A percentile compares a stretch with the other conserved stretches of the same genome.
These are phyloP conservation scores for Drosophila rellima DNA, from an alignment of 2,888 invertebrate species.

Conservation along the genomic window DNA sequence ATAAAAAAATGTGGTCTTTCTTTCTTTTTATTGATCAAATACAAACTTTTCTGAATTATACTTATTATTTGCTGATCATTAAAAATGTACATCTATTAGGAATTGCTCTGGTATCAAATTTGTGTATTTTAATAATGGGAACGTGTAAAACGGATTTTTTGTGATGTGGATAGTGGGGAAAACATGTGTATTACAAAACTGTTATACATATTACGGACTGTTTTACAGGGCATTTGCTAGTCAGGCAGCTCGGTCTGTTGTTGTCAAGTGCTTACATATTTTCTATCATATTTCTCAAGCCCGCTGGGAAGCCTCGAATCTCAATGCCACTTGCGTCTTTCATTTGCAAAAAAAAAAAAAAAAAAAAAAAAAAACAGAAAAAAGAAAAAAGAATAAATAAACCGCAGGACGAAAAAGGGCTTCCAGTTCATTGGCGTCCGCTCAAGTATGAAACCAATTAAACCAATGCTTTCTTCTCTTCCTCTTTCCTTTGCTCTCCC, in stretches of 20 bases:
- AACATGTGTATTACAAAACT: too few relatives aligned
- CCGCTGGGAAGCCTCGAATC: slow-evolving; percentile 10
- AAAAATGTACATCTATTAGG: too few relatives aligned
- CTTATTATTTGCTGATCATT: too few relatives aligned
- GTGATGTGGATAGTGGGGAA: too few relatives aligned
- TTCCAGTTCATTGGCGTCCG: slow-evolving; percentile 50
- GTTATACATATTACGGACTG: too few relatives aligned
- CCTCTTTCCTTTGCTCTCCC: not conserved
- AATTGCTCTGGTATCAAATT: too few relatives aligned
- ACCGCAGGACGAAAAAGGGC: slow-evolving; percentile 22
- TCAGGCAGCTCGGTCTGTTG: not conserved
- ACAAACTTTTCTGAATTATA: too few relatives aligned
- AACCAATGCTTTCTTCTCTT: slow-evolving; percentile 27
- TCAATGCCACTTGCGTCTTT: slow-evolving; percentile 43
- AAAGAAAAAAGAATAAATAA: too few relatives aligned
- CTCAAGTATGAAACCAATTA: slow-evolving; percentile 48
- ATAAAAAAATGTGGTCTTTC: too few relatives aligned
- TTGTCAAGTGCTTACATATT: slow-evolving; percentile 3
- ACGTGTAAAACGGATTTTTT: too few relatives aligned
- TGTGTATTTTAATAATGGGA: too few relatives aligned
- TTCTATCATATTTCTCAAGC: slow-evolving; percentile 13
- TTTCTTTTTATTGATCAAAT: too few relatives aligned
- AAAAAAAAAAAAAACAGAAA: not conserved
- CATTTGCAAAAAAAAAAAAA: slow-evolving; percentile 14
- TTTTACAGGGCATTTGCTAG: not conserved